Evolutionary conservation across 2,797 vertebrate species (phyloP), one percentile per base, ranked within the genome.

Genomic region (Gymnoscopelus braueri): DNA sequence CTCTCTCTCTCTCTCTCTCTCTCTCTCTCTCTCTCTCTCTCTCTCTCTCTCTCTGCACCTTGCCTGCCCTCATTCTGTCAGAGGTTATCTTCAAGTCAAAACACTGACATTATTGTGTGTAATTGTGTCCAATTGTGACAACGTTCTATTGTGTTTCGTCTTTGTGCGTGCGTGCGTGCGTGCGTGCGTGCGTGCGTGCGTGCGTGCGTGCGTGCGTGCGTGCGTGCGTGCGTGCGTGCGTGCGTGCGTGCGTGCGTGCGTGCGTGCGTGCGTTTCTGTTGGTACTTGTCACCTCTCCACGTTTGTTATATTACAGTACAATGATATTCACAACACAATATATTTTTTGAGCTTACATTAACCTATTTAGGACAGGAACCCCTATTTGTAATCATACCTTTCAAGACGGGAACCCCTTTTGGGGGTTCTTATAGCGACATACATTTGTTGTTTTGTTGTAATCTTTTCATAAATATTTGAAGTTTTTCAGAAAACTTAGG

Each of bases 1-100:
- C 50, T 51, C 3, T 51, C 13, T 51, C 13, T 51, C 13, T 51
- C 50, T 51, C 15, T 51, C 13, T 51, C 15, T 4, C 6, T n/a
- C 50, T 51, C 15, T 13, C 15, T 52, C 15, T 15, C 15, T 14
- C 14, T 55, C 19, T 19, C 4, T n/a, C 13, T 19, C 15, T n/a
- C 52, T 64, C 67, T 87, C 73, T 81, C 65, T 65, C 73, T 74
- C 72, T 83, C 71, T 74, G 74, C 76, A 83, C 79, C 81, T 81
- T 63, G n/a, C 47, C 62, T 82, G 70, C 65, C 66, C 79, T 85
- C 66, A 63, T 79, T 74, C 70, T 74, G 63, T 72, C 7, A 10
- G 14, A 56, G 71, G 63, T 74, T 80, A 79, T 72, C 61, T 78
- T 75, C 47, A 60, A 73, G 66, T 67, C 51, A 29, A 78, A 79